A percentile compares a stretch with the other conserved stretches of the same genome.
Evolutionary conservation across 2,113 vertebrate species (phyloP).

Genomic region (Picathartes gymnocephalus): DNA sequence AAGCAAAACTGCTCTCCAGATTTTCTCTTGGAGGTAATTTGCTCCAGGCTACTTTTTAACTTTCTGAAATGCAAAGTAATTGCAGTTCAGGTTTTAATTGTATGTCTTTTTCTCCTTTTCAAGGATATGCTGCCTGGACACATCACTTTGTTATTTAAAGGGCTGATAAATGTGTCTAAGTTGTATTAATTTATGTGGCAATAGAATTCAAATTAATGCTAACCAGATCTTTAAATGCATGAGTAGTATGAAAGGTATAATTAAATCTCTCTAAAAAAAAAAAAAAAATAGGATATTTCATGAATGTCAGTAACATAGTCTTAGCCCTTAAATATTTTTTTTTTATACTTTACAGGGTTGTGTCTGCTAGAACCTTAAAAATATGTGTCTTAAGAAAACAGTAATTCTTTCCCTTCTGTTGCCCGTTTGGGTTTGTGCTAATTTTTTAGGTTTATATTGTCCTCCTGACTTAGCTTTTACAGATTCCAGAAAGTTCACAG

Average conservation of each 20-base stretch:
- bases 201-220: slow-evolving; percentile 37
- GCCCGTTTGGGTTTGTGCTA: neutral
- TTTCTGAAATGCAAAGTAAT: slow-evolving; percentile 14
- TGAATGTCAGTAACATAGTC: neutral
- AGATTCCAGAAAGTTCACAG: neutral
- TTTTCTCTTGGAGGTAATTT: neutral
- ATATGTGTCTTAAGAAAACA: neutral
- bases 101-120: neutral
- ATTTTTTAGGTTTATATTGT: neutral
- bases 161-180: neutral
- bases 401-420: neutral
- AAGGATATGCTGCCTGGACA: neutral
- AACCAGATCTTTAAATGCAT: neutral
- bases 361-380: neutral
- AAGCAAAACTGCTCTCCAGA: neutral
- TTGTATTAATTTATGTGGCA: slow-evolving; percentile 26
- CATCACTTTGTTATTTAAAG: slow-evolving; percentile 33
- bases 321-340: neutral
- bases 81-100: slow-evolving; percentile 30
- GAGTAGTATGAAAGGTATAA: slow-evolving; percentile 20
- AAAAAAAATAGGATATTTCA: neutral
- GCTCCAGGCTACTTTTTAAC: neutral
- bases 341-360: neutral
- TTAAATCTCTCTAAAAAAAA: slow-evolving; percentile 21
- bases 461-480: neutral